Percentiles rank a stretch among this genome's conserved stretches.
Conservation (phyloP, 1,140 invertebrate species). For the Drosophila rufa region DNA sequence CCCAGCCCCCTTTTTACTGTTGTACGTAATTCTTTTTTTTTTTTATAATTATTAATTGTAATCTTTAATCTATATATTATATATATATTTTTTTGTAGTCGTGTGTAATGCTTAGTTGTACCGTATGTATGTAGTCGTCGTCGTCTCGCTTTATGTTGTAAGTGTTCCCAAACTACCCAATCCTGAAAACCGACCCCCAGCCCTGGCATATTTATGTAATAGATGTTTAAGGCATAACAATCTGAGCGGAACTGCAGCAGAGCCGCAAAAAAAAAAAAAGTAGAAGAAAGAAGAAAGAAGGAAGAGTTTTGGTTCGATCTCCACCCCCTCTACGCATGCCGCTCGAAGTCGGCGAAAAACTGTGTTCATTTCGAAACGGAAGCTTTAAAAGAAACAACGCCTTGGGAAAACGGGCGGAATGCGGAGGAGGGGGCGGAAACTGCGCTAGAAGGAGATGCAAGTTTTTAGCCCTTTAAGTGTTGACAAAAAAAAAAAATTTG, state of each 20-base stretch:
- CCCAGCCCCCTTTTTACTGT: slow-evolving; percentile 24
- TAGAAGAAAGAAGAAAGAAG: not conserved
- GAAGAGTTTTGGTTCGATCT: not conserved
- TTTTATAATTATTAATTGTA: slow-evolving; percentile 34
- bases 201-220: slow-evolving; percentile 49
- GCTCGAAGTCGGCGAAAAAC: slow-evolving; percentile 2
- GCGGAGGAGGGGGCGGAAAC: not conserved
- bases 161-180: slow-evolving; percentile 21
- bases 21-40: slow-evolving; percentile 44
- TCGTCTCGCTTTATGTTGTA: slow-evolving; percentile 56
- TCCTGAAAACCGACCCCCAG: not conserved
- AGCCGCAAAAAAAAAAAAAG: slow-evolving; percentile 7
- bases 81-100: slow-evolving; percentile 39
- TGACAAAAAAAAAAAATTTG: slow-evolving; percentile 18
- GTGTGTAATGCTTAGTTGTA: slow-evolving; percentile 49
- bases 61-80: slow-evolving; percentile 19
- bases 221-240: slow-evolving; percentile 30
- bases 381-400: not conserved
- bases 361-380: slow-evolving; percentile 4
- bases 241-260: slow-evolving; percentile 37
- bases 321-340: not conserved
- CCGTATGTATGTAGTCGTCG: slow-evolving; percentile 22
- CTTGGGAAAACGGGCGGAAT: not conserved
- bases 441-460: slow-evolving; percentile 5
- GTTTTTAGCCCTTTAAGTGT: slow-evolving; percentile 63